These are phyloP conservation scores for Atta cephalotes DNA, from an alignment of 1,140 invertebrate species.

Conservation along the genomic window DNA sequence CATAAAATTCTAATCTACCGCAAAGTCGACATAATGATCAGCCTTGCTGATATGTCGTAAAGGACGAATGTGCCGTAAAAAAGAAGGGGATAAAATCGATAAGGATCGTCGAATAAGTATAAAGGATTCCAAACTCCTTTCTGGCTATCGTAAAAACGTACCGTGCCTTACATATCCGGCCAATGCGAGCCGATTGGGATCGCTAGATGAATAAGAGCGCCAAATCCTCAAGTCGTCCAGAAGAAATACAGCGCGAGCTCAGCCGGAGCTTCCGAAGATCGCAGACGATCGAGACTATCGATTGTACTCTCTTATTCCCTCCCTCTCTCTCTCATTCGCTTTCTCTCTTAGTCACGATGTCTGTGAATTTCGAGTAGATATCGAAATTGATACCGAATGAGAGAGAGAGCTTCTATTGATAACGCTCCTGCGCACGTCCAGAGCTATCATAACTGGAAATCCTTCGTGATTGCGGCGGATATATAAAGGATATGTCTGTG, in stretches of 20 bases:
- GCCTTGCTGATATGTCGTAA: slow-evolving; percentile 48
- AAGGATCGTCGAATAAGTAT: slow-evolving; percentile 61
- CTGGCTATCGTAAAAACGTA: slow-evolving; percentile 56
- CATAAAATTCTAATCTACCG: slow-evolving; percentile 67
- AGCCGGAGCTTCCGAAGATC: slow-evolving; percentile 62
- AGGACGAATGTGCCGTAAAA: slow-evolving; percentile 47
- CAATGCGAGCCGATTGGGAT: slow-evolving; percentile 64
- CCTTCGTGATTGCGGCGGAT: slow-evolving; percentile 60
- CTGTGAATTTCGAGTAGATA: slow-evolving; percentile 60
- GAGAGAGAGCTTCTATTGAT: slow-evolving; percentile 37
- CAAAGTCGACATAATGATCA: slow-evolving; percentile 59
- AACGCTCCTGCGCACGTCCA: slow-evolving; percentile 29
- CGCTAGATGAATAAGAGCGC: slow-evolving; percentile 53
- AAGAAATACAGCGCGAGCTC: slow-evolving; percentile 59
- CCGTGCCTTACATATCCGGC: slow-evolving; percentile 39
- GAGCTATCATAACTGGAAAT: slow-evolving; percentile 64
- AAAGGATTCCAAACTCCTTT: slow-evolving; percentile 36
- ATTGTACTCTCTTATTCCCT: neutral
- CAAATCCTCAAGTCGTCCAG: slow-evolving; percentile 41
- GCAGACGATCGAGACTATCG: slow-evolving; percentile 47
- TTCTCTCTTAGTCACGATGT: slow-evolving; percentile 2
- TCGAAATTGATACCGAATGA: slow-evolving; percentile 48
- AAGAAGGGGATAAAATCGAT: slow-evolving; percentile 50
- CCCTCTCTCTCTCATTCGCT: neutral
- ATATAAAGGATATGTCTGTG: slow-evolving; percentile 53